Base-by-base conservation (phyloP, 1,140 invertebrate species). In the Pristionchus pacificus region DNA sequence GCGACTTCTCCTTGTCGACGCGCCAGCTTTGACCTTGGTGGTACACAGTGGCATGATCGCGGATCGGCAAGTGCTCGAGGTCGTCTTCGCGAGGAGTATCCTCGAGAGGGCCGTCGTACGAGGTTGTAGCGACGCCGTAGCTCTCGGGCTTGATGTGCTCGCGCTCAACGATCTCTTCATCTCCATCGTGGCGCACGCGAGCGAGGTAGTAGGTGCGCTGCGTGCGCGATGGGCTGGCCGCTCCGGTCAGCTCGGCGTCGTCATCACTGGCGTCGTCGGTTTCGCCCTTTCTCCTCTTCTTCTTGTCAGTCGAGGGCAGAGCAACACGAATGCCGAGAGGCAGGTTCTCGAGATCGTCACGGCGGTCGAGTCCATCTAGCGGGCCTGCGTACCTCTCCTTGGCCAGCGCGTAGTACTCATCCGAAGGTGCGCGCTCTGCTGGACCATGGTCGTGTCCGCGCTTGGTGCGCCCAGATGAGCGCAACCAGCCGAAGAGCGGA, bases 81-180 rank as follows among this genome's bases (percentile, higher is more conserved):
- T 74, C 72, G 2, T 61, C 2, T 27, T 70, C 32, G 27, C 68
- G 33, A 32, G 59, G n/a, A 60, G 69, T 65, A 15, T 68, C 38
- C 58, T 76, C 75, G 13, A 77, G 30, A 29, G 70, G 76, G 29
- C 75, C 71, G 29, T 73, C 65, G 60, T 76, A 72, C 28, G 60
- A 31, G 38, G 66, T 66, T 24, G 76, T 25, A 28, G 57, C 14
- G 27, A 67, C 29, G 6, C 27, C n/a, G 29, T 74, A 74, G 10
- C 6, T 19, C 19, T 74, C 68, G 10, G 72, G 60, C 6, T 49
- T 31, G 62, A 71, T 33, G 2, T 71, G 31, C 10, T 70, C 65
- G 38, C 66, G 59, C 38, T 81, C 76, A 55, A 79, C 76, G 0
- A 67, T 65, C 31, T 81, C 77, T 67, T 79, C 77, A 25, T 74